Evolutionary conservation across 2,797 vertebrate species (phyloP).

Genomic region (Melanotaenia boesemani): DNA sequence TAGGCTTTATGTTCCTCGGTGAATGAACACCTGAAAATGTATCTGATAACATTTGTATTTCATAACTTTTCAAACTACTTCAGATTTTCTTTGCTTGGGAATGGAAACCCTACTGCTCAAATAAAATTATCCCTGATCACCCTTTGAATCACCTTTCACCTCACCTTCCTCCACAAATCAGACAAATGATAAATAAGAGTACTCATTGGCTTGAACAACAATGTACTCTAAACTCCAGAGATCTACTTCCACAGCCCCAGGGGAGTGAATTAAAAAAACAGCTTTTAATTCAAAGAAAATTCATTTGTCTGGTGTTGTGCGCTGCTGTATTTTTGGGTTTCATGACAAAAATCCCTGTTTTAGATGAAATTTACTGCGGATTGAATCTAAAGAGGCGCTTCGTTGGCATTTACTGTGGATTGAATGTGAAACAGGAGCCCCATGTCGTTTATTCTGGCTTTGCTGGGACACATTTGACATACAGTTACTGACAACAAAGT

Average conservation of each 20-base stretch:
- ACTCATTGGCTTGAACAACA: slow-evolving; percentile 11
- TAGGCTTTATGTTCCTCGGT: too few species aligned
- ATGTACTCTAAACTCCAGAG: slow-evolving; percentile 20
- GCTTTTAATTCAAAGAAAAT: slow-evolving; percentile 20
- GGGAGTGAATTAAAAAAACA: slow-evolving; percentile 19
- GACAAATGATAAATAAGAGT: slow-evolving; percentile 12
- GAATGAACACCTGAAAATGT: too few species aligned
- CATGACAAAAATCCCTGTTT: slow-evolving; percentile 46
- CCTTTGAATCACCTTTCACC: not conserved
- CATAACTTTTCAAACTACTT: not conserved
- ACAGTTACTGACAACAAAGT: slow-evolving; percentile 54
- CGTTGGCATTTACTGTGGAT: slow-evolving; percentile 44
- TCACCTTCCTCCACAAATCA: slow-evolving; percentile 9
- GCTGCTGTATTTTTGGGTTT: slow-evolving; percentile 41
- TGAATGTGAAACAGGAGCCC: slow-evolving; percentile 50
- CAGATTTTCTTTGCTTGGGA: not conserved
- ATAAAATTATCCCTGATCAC: not conserved
- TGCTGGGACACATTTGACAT: slow-evolving; percentile 44
- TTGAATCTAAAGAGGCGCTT: slow-evolving; percentile 28
- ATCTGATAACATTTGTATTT: not conserved
- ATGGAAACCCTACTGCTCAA: not conserved
- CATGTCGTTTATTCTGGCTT: slow-evolving; percentile 55
- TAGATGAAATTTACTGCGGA: slow-evolving; percentile 47
- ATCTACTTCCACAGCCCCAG: slow-evolving; percentile 14
- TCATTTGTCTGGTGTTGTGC: slow-evolving; percentile 31